Percentiles rank a stretch among this genome's conserved stretches.
Evolutionary conservation across 1,140 invertebrate species (phyloP).

Genomic region (Aphelenchoides fujianensis): DNA sequence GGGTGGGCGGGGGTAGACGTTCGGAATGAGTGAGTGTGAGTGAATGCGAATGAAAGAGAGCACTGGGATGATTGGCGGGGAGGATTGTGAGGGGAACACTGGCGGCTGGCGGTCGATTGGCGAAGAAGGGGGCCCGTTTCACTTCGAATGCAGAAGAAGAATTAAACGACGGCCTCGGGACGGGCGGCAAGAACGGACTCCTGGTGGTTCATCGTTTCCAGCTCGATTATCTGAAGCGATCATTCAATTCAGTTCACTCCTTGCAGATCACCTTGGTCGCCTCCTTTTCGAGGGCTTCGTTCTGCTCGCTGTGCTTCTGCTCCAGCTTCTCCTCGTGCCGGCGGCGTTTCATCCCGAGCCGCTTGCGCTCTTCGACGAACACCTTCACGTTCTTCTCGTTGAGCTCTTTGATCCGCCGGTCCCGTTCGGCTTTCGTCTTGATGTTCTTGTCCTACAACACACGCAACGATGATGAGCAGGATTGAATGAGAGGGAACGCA

Average conservation of each 20-base stretch:
- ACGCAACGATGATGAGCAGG: too few species aligned
- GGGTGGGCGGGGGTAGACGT: too few species aligned
- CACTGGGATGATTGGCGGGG: too few species aligned
- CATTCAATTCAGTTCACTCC: background rate
- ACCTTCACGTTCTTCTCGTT: slow-evolving; percentile 98
- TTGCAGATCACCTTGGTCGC: slow-evolving; percentile 75
- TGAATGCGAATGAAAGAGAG: too few species aligned
- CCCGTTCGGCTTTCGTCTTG: slow-evolving; percentile 93
- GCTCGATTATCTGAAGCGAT: slow-evolving; percentile 44
- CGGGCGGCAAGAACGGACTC: slow-evolving; percentile 49
- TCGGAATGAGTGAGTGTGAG: too few species aligned
- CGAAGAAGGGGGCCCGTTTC: too few species aligned
- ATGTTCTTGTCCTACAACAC: slow-evolving; percentile 79
- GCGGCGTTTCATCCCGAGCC: slow-evolving; percentile 77
- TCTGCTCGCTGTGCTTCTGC: slow-evolving; percentile 83
- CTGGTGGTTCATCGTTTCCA: slow-evolving; percentile 56
- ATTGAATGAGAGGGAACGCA: too few species aligned
- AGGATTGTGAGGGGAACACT: too few species aligned
- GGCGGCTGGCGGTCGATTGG: too few species aligned
- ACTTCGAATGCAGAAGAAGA: too few species aligned
- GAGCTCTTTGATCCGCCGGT: slow-evolving; percentile 79
- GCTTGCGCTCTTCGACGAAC: slow-evolving; percentile 92
- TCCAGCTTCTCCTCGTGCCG: slow-evolving; percentile 90
- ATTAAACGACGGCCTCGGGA: slow-evolving; percentile 51
- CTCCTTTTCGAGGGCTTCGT: slow-evolving; percentile 83